A percentile compares a stretch with the other conserved stretches of the same genome.
Conservation (phyloP, 1,140 invertebrate species). For the Microvelia longipes region DNA sequence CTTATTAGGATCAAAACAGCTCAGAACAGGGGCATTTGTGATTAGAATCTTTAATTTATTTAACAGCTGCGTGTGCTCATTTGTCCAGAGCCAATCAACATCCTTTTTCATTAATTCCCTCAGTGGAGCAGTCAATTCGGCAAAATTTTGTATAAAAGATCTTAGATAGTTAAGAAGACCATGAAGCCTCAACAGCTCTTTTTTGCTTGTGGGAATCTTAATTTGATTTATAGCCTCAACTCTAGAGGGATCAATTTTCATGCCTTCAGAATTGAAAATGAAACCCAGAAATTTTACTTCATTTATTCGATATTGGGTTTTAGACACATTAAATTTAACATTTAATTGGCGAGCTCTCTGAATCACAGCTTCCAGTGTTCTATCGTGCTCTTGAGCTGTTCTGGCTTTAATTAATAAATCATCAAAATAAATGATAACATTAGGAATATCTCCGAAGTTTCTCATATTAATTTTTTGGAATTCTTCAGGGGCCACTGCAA, state of each 20-base stretch:
- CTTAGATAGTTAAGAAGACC: background rate
- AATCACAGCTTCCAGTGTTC: constrained; percentile 26
- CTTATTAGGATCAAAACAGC: constrained; percentile 23
- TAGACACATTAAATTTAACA: constrained; percentile 25
- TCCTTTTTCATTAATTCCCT: constrained; percentile 22
- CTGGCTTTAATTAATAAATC: background rate
- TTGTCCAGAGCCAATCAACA: constrained; percentile 19
- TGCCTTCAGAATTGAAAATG: constrained; percentile 11
- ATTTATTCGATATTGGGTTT: constrained; percentile 22
- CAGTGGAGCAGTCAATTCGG: constrained; percentile 20
- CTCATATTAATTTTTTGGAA: constrained; percentile 19
- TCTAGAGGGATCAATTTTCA: background rate
- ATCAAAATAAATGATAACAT: constrained; percentile 14
- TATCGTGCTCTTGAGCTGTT: constrained; percentile 23
- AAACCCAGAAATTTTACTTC: constrained; percentile 26
- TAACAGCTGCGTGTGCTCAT: constrained; percentile 17
- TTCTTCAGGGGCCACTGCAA: constrained; percentile 23
- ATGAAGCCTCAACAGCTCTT: background rate
- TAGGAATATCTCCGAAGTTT: constrained; percentile 1
- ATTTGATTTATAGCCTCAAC: background rate
- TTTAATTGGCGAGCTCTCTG: constrained; percentile 20
- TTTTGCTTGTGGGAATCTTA: background rate
- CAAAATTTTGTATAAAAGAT: constrained; percentile 26
- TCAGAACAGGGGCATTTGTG: no score
- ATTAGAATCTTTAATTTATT: constrained; percentile 20